These are phyloP conservation scores for Otis tarda DNA, from an alignment of 2,113 vertebrate genomes.

Conservation along the genomic window DNA sequence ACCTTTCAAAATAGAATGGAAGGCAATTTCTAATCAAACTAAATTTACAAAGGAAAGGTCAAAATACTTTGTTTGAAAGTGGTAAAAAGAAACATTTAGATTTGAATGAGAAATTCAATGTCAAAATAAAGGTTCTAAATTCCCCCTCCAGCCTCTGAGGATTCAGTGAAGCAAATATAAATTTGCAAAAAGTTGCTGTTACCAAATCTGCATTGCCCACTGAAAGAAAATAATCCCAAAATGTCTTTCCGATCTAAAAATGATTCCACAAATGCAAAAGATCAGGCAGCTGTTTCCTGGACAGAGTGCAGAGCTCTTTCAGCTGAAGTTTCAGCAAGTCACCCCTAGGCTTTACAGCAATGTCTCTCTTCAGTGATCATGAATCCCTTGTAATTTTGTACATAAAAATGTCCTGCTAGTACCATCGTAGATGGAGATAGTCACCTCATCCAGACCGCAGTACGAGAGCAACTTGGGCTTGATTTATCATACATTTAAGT, in stretches of 20 bases:
- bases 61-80: slow-evolving; percentile 38
- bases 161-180: slow-evolving; percentile 12
- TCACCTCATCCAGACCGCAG: background rate
- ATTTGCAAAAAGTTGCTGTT: background rate
- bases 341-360: background rate
- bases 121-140: background rate
- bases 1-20: slow-evolving; percentile 1
- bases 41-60: background rate
- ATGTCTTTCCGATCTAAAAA: slow-evolving; percentile 17
- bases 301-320: background rate
- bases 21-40: background rate
- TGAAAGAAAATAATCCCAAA: slow-evolving; percentile 27
- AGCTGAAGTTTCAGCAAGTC: slow-evolving; percentile 1
- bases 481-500: background rate
- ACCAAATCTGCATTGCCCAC: slow-evolving; percentile 22
- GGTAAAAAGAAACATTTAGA: background rate
- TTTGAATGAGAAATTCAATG: background rate
- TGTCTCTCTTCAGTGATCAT: background rate
- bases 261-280: background rate
- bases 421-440: background rate
- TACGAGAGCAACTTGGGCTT: background rate
- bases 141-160: background rate
- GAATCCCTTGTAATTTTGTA: background rate
- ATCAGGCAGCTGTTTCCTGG: slow-evolving; percentile 18
- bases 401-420: slow-evolving; percentile 2